These are phyloP conservation scores for Eupithecia tripunctaria DNA, from an alignment of 2,888 invertebrate genomes.

Conservation along the genomic window DNA sequence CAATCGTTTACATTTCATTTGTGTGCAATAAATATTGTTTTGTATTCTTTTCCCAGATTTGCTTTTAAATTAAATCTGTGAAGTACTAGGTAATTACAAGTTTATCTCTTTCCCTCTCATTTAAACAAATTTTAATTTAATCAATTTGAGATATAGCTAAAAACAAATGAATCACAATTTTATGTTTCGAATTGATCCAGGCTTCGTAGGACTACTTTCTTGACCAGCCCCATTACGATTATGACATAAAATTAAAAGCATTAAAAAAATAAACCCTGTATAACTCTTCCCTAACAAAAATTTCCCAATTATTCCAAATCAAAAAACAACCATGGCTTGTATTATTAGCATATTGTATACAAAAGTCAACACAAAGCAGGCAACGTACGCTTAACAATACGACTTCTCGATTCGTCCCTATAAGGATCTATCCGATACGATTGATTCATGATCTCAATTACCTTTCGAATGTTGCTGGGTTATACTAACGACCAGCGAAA, in stretches of 20 bases:
- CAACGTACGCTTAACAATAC: conserved; percentile 52
- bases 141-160: too few relatives aligned
- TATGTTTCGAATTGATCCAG: too few relatives aligned
- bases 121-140: too few relatives aligned
- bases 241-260: not conserved
- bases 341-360: conserved; percentile 36
- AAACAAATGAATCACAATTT: too few relatives aligned
- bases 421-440: conserved; percentile 71
- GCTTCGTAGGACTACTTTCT: too few relatives aligned
- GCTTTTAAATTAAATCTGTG: too few relatives aligned
- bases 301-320: conserved; percentile 19
- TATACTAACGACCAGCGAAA: conserved; percentile 56
- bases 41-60: too few relatives aligned
- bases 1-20: too few relatives aligned
- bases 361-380: conserved; percentile 43
- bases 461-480: conserved; percentile 72
- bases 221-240: not conserved
- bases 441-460: conserved; percentile 83
- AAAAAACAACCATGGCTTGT: conserved; percentile 48
- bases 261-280: not conserved
- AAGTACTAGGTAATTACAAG: too few relatives aligned
- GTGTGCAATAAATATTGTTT: too few relatives aligned
- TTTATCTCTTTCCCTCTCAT: too few relatives aligned
- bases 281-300: not conserved
- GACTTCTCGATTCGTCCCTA: conserved; percentile 53